A percentile compares a stretch with the other conserved stretches of the same genome.
These are phyloP conservation scores for Sarcophilus harrisii DNA, from an alignment of 2,797 vertebrate genomes.

Conservation along the genomic window DNA sequence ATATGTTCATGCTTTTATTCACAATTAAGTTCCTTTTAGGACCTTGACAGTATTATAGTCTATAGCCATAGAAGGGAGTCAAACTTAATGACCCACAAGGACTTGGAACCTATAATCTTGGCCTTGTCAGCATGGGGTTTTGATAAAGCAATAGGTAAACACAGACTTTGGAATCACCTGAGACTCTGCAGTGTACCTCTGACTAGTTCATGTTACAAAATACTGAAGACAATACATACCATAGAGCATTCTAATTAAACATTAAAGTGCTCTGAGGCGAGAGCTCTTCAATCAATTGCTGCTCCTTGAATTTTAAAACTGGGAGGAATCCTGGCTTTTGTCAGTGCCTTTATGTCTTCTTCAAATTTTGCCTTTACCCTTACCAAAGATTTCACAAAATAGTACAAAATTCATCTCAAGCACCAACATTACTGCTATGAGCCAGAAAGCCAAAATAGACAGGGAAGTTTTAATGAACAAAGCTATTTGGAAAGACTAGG, in stretches of 20 bases:
- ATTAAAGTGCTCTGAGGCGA: not conserved
- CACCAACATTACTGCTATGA: not conserved
- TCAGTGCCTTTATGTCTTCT: not conserved
- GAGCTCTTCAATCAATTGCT: not conserved
- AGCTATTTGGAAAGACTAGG: not conserved
- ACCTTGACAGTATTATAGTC: not conserved
- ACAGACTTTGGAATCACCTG: not conserved
- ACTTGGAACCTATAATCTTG: not conserved
- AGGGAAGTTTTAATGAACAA: not conserved
- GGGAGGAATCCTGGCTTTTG: not conserved
- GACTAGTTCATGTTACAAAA: not conserved
- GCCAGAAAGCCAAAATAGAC: not conserved
- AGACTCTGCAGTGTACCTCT: not conserved
- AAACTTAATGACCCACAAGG: not conserved
- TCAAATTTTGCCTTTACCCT: not conserved
- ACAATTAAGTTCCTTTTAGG: not conserved
- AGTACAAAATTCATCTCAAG: not conserved
- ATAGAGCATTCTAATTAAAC: not conserved
- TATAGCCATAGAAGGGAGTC: not conserved
- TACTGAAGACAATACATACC: not conserved
- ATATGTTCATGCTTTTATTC: not conserved
- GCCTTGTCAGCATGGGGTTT: not conserved
- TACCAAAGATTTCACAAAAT: not conserved
- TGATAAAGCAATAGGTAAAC: not conserved
- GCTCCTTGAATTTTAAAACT: conserved; percentile 6